Evolutionary conservation across 2,113 vertebrate genomes (phyloP).

Genomic region (Anguilla rostrata): DNA sequence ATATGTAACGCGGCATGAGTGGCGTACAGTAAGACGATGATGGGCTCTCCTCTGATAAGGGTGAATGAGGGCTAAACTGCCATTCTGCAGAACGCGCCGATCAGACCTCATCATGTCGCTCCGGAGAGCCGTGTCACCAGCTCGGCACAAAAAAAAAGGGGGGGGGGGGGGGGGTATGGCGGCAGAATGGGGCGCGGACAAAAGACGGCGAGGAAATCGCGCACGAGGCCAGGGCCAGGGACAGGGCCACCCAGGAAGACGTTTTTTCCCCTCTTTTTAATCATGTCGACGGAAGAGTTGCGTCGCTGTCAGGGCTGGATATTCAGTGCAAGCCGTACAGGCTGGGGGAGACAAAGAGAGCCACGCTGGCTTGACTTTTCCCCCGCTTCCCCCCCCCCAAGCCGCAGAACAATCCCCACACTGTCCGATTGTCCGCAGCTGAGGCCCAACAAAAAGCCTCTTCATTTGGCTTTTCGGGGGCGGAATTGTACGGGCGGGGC

Average conservation of each 20-base stretch:
- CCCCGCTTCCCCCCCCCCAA: neutral
- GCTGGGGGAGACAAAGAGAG: neutral
- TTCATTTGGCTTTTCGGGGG: constrained; percentile 1
- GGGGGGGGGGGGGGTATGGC: constrained; percentile 35
- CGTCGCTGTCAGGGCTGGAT: neutral
- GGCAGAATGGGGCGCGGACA: neutral
- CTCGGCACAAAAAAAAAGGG: constrained; percentile 55
- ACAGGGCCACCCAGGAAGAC: too few relatives aligned
- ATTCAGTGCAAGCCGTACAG: neutral
- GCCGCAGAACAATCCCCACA: constrained; percentile 12
- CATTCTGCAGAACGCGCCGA: constrained; percentile 72
- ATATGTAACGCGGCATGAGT: constrained; percentile 60
- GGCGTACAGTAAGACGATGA: constrained; percentile 66
- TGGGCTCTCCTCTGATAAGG: constrained; percentile 66
- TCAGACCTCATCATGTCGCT: constrained; percentile 71
- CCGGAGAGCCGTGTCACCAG: constrained; percentile 63
- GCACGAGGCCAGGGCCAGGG: too few relatives aligned
- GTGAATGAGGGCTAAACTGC: constrained; percentile 73
- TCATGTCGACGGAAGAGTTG: neutral
- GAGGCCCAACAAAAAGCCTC: constrained; percentile 12
- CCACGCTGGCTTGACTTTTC: neutral
- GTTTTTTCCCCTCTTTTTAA: neutral
- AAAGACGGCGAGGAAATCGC: too few relatives aligned
- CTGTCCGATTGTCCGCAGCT: constrained; percentile 3
- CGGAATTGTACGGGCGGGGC: neutral